Percentiles rank a stretch among this genome's conserved stretches.
Conservation (phyloP, 2,888 invertebrate species). For the Drosophila koepferae region DNA sequence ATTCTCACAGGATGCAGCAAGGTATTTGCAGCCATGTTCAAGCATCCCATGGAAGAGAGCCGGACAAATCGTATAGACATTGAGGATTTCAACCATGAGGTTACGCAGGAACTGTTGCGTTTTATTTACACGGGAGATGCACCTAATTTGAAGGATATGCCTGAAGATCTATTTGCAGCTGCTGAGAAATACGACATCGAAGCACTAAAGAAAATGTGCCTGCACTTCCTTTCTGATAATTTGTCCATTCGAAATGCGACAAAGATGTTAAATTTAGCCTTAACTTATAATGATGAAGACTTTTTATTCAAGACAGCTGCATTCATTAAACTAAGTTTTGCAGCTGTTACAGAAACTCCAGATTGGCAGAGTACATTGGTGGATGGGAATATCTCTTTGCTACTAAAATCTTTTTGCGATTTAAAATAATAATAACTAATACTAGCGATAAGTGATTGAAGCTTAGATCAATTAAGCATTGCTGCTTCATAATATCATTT, state of each 20-base stretch:
- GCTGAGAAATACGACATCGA: neutral
- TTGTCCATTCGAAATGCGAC: neutral
- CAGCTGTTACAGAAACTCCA: neutral
- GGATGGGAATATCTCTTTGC: too few species aligned
- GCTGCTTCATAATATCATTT: too few species aligned
- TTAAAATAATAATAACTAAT: too few species aligned
- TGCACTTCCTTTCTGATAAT: neutral
- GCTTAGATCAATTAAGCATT: too few species aligned
- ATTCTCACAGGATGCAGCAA: neutral
- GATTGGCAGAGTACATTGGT: neutral
- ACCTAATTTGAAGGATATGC: too few species aligned
- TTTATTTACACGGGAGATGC: neutral
- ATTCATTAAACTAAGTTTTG: neutral
- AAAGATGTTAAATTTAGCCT: neutral
- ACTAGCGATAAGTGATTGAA: too few species aligned
- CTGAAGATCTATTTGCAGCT: neutral
- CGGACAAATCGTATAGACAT: neutral
- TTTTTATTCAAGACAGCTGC: neutral
- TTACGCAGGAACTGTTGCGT: neutral
- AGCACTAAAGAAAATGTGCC: neutral
- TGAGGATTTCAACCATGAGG: neutral
- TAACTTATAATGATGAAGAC: neutral
- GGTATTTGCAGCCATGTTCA: neutral
- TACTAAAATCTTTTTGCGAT: too few species aligned
- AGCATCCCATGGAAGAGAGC: conserved; percentile 1